Evolutionary conservation across 2,888 invertebrate genomes (phyloP), one percentile per base, ranked within the genome.

Genomic region (Ophonus ardosiacus): DNA sequence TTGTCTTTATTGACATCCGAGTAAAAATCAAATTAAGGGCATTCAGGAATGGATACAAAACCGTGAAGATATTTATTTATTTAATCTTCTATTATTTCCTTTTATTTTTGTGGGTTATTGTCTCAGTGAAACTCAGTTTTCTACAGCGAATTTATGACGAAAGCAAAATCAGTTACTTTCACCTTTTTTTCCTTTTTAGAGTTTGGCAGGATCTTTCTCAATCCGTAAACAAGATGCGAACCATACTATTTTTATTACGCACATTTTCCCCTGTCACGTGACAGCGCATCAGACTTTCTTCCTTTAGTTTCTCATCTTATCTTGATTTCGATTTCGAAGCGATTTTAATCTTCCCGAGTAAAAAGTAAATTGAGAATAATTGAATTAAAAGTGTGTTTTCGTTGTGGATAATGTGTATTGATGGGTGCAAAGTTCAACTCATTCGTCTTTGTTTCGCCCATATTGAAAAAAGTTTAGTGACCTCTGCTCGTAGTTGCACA

Each of bases 381-480:
- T 57, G 15, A 56, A 78, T 78, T 7, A 43, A 40, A 21, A 59
- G 15, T 51, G 24, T 21, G 18, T 43, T 17, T 17, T 74, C 21
- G 18, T 17, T 59, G 78, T 31, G 5, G 57, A 24, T 59, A 43
- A 57, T 38, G 15, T 61, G 59, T 59, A 79, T 79, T 59, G 79
- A 61, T 61, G 59, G 59, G 40, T 61, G 24, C 40, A 79, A 59
- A 59, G 57, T 18, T 79, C 61, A 61, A 38, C 18, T 61, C 59
- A 61, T 38, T 61, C 31, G 59, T 61, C 43, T 74, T 74, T 74
- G 71, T 74, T 43, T 43, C 10, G 43, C 40, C 15, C 17, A 65
- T 61, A 65, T 81, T 65, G 18, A 51, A 81, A 81, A 65, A 81
- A 81, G 81, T 81, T 81, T 81, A 81, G 68, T 81, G 81, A 81